Evolutionary conservation across 1,140 invertebrate species (phyloP), one percentile per base, ranked within the genome.

Genomic region (Branchinecta lindahli): DNA sequence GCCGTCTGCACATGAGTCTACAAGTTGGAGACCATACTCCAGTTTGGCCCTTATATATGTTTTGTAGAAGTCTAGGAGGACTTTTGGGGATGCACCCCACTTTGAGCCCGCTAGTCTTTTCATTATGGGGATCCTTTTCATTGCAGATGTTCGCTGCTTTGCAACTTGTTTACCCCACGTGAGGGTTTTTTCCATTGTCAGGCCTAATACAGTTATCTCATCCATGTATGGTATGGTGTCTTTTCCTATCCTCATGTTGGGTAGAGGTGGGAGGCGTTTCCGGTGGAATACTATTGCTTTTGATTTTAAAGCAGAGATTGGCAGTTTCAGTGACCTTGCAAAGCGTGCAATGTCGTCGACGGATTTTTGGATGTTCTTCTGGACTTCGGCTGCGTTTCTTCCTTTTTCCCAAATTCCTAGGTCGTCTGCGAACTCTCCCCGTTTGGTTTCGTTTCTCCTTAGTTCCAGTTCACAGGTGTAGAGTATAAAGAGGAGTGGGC

Each of bases 201-300:
- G 9, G 9, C 47, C 47, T 52, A 9, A n/a, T 9, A 52, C 9
- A 9, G 9, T 52, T 9, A n/a, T 9, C n/a, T 9, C 47, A 9
- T 9, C 9, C 9, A n/a, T n/a, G n/a, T 52, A 52, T n/a, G 9
- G n/a, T 52, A 52, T 52, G 9, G 9, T n/a, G 9, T 9, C 47
- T 9, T 52, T 52, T 9, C n/a, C n/a, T 9, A 52, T n/a, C 9
- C 9, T 9, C n/a, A 52, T 9, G 9, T 52, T 52, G 9, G 47
- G 47, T 52, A 52, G 47, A 9, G 47, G 9, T 9, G n/a, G 9
- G 47, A n/a, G n/a, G n/a, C n/a, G 9, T 52, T 52, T 52, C 9
- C n/a, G 9, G n/a, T 52, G 47, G 47, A 52, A 52, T n/a, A 52
- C n/a, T 52, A 52, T 52, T 52, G 47, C 47, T 9, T 52, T 52